Base-by-base conservation (phyloP, 2,113 vertebrate genomes). In the Cyprinodon brontotheroides region DNA sequence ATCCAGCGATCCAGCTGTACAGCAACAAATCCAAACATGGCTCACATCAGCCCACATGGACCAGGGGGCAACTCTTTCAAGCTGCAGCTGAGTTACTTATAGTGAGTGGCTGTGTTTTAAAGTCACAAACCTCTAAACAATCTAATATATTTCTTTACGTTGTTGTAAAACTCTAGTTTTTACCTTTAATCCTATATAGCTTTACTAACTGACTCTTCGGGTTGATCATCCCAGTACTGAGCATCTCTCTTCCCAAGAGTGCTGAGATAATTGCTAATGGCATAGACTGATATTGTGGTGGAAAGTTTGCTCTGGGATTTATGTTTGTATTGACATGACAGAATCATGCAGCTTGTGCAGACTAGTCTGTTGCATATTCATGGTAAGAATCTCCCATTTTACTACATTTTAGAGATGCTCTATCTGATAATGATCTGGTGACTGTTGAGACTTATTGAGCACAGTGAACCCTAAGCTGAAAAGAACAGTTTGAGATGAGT, bases 1-100 rank as follows among this genome's bases (percentile, higher is more conserved):
- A 39, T 38, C 36, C 65, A 20, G 37, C 4, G 37, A 43, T 82
- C 65, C 68, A 83, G 74, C 53, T 36, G 57, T 47, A 45, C 20
- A 60, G 6, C 65, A 69, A 64, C 37, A n/a, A 57, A 57, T 38
- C 37, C 57, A 37, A 50, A 69, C 48, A 69, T 65, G 60, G 43
- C 74, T 69, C 64, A 70, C 57, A 38, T 6, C 61, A 4, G 10
- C 68, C 69, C 65, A 59, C 57, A 53, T 48, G 61, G 66, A 64
- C 41, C 60, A 3, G 3, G 65, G 37, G 40, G 17, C 4, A 8
- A 70, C 76, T 72, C 13, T 67, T 67, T 22, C 15, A 68, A 61
- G 79, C 60, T 37, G 68, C 38, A 37, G n/a, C 43, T 57, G 22
- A 36, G 47, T 61, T 61, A 64, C 43, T 61, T n/a, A 29, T 29